These are phyloP conservation scores for Muricea muricata DNA, from an alignment of 92 coral and sea anemone species.

Conservation along the genomic window DNA sequence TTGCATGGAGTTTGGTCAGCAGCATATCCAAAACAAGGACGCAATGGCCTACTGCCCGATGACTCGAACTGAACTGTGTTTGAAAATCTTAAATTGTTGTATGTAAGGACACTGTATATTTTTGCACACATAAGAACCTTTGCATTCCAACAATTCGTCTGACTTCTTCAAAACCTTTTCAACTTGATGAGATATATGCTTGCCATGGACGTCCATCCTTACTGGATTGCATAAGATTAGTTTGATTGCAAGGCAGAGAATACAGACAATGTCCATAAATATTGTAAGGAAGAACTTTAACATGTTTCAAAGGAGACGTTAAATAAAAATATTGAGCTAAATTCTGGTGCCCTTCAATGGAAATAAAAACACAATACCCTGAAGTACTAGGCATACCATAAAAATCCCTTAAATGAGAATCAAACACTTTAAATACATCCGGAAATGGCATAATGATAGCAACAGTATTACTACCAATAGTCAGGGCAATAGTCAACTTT, in stretches of 20 bases:
- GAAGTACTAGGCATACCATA: no score
- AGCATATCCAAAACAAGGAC: conserved; percentile 68
- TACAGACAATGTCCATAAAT: conserved; percentile 62
- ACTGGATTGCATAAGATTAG: conserved; percentile 56
- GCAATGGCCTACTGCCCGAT: conserved; percentile 34
- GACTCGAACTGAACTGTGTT: conserved; percentile 60
- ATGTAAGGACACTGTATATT: conserved; percentile 59
- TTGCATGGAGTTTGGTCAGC: conserved; percentile 45
- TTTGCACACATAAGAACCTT: conserved; percentile 64
- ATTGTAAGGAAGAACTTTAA: conserved; percentile 59
- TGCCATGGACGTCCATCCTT: conserved; percentile 74
- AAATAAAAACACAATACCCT: no score
- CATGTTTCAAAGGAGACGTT: conserved; percentile 48
- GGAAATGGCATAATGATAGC: no score
- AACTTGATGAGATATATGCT: conserved; percentile 62
- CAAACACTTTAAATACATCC: no score
- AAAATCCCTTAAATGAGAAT: no score
- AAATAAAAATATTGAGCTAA: no score
- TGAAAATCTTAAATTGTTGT: conserved; percentile 46
- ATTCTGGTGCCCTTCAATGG: no score
- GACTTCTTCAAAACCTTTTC: conserved; percentile 64
- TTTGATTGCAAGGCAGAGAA: conserved; percentile 60
- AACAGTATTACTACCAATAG: no score
- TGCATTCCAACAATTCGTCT: conserved; percentile 68
- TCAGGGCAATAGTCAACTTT: no score